Evolutionary conservation across 2,888 invertebrate species (phyloP), one percentile per base, ranked within the genome.

Genomic region (Tenthredo livida): DNA sequence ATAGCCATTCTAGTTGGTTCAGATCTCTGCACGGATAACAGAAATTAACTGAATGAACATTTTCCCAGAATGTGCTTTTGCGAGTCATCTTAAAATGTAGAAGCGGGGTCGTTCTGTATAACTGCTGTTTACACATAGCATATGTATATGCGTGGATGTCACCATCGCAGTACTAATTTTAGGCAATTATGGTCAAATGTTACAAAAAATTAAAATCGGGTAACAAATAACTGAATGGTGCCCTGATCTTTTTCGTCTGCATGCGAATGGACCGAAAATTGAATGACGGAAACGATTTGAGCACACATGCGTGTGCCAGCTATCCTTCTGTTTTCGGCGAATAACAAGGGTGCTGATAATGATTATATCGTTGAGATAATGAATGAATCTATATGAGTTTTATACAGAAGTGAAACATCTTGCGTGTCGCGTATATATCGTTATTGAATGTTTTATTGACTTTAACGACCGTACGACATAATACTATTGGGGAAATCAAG

Each of bases 1-100:
- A 96, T 77, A 98, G 94, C 95, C 97, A 97, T 90, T 96, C 96
- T 86, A 98, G 93, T 86, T 96, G 95, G 86, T 96, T 95, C 78
- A 97, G 93, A 85, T 97, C 96, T 86, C 94, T 94, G 90, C 73
- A 90, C 90, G 85, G 86, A 87, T 65, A 85, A 84, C 50, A 85
- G 50, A 80, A 58, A 25, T 47, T 54, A 10, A 54, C 25, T 9
- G 29, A 54, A 77, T 54, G 25, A 21, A 21, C 37, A 37, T 37
- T 77, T 77, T 54, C 4, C 47, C 25, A 43, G 21, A 73, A 12
- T 43, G 21, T 21, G 25, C 40, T 73, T 1, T 43, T 21, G 40
- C 43, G 4, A 6, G 21, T 43, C n/a, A 21, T 73, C 0, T 40
- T 9, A n/a, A 43, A 43, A 43, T 21, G 21, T 25, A 65, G n/a